phyloP scores from a whole-genome alignment of 64 coral and sea anemone species.

The Anthopleura sola region DNA sequence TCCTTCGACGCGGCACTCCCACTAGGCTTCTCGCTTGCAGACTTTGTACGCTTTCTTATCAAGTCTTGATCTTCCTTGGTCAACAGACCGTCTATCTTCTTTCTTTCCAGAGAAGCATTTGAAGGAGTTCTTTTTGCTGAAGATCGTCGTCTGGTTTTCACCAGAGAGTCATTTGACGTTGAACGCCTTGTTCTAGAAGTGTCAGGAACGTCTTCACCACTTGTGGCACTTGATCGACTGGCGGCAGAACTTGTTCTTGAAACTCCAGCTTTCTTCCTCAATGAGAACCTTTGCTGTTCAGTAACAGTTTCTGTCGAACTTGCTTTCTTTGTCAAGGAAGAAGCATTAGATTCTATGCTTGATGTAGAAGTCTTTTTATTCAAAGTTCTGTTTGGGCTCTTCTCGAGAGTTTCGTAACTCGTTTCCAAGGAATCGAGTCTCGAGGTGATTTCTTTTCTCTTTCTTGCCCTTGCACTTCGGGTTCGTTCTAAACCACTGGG shows the following conservation, averaged over 20 bases:
- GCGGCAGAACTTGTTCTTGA: not conserved
- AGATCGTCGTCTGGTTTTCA: not conserved
- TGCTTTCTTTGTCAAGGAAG: not conserved
- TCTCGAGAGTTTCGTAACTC: not conserved
- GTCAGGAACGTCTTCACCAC: not conserved
- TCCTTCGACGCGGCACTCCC: not conserved
- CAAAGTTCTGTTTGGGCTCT: slow-evolving; percentile 3
- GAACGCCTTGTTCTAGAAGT: not conserved
- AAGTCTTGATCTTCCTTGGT: not conserved
- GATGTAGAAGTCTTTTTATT: not conserved
- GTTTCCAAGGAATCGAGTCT: slow-evolving; percentile 24
- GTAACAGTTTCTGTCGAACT: not conserved
- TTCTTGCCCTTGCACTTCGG: slow-evolving; percentile 2
- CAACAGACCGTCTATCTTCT: not conserved
- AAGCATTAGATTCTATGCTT: not conserved
- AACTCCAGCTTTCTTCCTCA: not conserved
- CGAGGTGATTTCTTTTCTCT: not conserved
- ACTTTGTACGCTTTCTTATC: not conserved
- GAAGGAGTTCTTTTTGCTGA: slow-evolving; percentile 5
- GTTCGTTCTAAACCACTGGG: slow-evolving; percentile 6
- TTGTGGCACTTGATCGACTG: not conserved
- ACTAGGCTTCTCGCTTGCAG: not conserved
- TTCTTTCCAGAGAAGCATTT: not conserved
- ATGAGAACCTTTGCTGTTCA: not conserved
- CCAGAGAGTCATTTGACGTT: not conserved